Base-by-base conservation (phyloP, 2,888 invertebrate genomes). In the Lutraria lutraria region DNA sequence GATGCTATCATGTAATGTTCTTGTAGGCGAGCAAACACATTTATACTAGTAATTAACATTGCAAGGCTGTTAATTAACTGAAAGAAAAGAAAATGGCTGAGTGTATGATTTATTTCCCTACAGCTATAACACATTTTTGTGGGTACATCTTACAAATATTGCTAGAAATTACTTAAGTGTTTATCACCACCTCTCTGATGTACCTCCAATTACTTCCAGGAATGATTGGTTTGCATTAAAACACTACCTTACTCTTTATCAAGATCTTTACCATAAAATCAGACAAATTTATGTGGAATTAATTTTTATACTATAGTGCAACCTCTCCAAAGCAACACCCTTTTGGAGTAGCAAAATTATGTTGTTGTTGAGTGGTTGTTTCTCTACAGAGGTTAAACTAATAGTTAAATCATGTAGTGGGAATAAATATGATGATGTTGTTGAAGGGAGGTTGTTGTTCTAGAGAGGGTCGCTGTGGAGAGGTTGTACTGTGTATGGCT, bases 141-240 rank as follows among this genome's bases (percentile, higher is more conserved):
- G 25, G 63, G 43, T 25, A 34, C 21, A n/a, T 31, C 76, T 34
- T 31, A 76, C 76, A 76, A 34, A 31, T 76, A 76, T 76, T 76
- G 34, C 76, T 21, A 31, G 76, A 31, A 76, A 76, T 31, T 34
- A 76, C 25, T 76, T 31, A 43, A 43, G 8, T n/a, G n/a, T 76
- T 76, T 76, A 76, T 76, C 76, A 31, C 34, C 76, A 76, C 76
- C 76, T 76, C 19, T 15, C 31, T 31, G 76, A 31, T 68, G 63
- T 68, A 68, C 63, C 25, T 25, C 63, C 12, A 68, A 68, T 68
- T 3, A 25, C 63, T 68, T 68, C 25, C 25, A 25, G n/a, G 0
- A 68, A 56, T 2, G 56, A 56, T 8, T 12, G 56, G 56, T 13
- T 56, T 56, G 56, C 56, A 56, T 56, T 19, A 56, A 56, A 56